Base-by-base conservation (phyloP, 1,140 invertebrate species). In the Diorhabda sublineata region DNA sequence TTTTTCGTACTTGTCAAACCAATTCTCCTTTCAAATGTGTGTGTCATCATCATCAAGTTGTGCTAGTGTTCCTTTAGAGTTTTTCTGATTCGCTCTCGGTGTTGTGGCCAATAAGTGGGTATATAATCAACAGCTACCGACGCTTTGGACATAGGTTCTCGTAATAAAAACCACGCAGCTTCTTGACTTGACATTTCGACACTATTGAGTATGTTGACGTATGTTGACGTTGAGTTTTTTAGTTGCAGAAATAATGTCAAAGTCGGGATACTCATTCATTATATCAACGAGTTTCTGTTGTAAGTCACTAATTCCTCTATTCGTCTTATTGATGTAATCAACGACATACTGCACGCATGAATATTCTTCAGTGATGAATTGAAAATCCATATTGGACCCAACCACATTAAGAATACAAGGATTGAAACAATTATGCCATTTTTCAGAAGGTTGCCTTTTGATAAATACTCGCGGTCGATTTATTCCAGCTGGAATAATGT, bases 41-140 rank as follows among this genome's bases (percentile, higher is more conserved):
- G 72, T 75, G 0, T 41, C 71, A 64, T 77, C 70, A 26, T 67
- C 64, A 26, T 73, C 68, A n/a, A 78, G 9, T 57, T 64, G 67
- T 3, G 69, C 42, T 43, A 76, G 44, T 70, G 44, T 70, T 71
- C 67, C 69, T 74, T 73, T 26, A 52, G 7, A 7, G 67, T 71
- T 75, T 74, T 73, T 70, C 43, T 66, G 58, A 79, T 69, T 7
- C 78, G 45, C 76, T 79, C 75, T 70, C 81, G 71, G 72, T 81
- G 79, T 5, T 64, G 58, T 7, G 80, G 80, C 77, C 76, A 79
- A 5, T 78, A 69, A 43, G 82, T 83, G 45, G 77, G 77, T 3
- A 83, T 3, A 83, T 82, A 67, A 71, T 73, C 68, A 63, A 73
- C 60, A 4, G 42, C 9, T 6, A 59, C 44, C 7, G 71, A 78